Evolutionary conservation across 2,888 invertebrate genomes (phyloP).

Genomic region (Stenotaenia linearis): DNA sequence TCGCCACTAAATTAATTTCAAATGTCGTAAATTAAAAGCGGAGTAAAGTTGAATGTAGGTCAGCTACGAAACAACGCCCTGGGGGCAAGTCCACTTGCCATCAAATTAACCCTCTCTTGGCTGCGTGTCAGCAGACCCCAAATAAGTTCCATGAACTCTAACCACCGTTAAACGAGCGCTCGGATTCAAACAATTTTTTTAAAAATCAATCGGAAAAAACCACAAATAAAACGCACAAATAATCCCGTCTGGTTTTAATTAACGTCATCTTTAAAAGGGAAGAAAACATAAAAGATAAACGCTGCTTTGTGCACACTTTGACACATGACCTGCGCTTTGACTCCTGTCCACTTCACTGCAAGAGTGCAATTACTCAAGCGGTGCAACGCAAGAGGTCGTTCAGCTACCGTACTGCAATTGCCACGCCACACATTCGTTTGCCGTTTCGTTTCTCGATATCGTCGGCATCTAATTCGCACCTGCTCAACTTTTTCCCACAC

Average conservation of each 20-base stretch:
- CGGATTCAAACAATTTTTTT: too few species aligned
- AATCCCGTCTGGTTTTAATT: too few species aligned
- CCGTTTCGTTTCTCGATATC: background rate
- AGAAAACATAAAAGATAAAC: background rate
- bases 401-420: background rate
- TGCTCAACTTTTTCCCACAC: conserved; percentile 24
- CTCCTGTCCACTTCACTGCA: conserved; percentile 16
- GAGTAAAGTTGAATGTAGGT: background rate
- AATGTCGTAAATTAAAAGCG: background rate
- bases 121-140: background rate
- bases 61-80: conserved; percentile 8
- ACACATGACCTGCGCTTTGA: background rate
- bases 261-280: too few species aligned
- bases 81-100: background rate
- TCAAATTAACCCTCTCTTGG: background rate
- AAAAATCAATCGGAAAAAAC: background rate
- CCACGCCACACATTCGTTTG: background rate
- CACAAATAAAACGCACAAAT: background rate
- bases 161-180: too few species aligned
- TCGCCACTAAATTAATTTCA: conserved; percentile 5
- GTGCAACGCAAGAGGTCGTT: conserved; percentile 6
- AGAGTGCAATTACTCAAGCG: conserved; percentile 19
- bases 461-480: conserved; percentile 1
- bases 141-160: conserved; percentile 13
- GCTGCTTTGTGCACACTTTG: background rate